These are phyloP conservation scores for Endomychus coccineus DNA, from an alignment of 2,888 invertebrate genomes.

Conservation along the genomic window DNA sequence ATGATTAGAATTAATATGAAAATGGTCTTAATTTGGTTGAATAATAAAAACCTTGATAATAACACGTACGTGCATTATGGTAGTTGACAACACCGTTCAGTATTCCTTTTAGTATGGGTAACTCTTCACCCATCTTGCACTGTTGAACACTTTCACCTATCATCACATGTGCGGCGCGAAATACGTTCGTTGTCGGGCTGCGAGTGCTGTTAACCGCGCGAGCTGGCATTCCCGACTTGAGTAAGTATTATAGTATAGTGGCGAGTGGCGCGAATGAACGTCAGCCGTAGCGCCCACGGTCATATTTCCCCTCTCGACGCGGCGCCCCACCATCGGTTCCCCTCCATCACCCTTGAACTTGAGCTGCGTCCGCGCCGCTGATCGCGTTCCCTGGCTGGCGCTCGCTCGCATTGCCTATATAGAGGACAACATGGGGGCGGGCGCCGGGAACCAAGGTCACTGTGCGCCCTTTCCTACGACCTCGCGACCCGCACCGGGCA, in stretches of 20 bases:
- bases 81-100: slow-evolving; percentile 85
- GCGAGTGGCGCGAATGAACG: slow-evolving; percentile 35
- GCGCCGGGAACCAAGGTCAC: slow-evolving; percentile 6
- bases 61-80: slow-evolving; percentile 88
- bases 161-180: slow-evolving; percentile 35
- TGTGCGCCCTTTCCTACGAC: not conserved
- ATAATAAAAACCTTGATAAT: no score
- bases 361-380: slow-evolving; percentile 22
- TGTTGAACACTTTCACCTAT: slow-evolving; percentile 34
- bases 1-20: not conserved
- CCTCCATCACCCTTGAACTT: slow-evolving; percentile 46
- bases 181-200: slow-evolving; percentile 34
- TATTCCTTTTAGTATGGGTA: slow-evolving; percentile 85
- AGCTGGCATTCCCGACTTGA: slow-evolving; percentile 44
- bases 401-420: slow-evolving; percentile 10
- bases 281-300: slow-evolving; percentile 45
- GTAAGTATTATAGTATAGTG: slow-evolving; percentile 19
- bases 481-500: no score
- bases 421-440: slow-evolving; percentile 8
- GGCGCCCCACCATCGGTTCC: slow-evolving; percentile 31
- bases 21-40: no score
- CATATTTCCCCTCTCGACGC: slow-evolving; percentile 24
- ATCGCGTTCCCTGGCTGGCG: slow-evolving; percentile 4
- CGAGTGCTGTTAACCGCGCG: slow-evolving; percentile 35
- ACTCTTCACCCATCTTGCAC: slow-evolving; percentile 75